Conservation (phyloP, 1,140 invertebrate species). For the Drosophila yakuba region DNA sequence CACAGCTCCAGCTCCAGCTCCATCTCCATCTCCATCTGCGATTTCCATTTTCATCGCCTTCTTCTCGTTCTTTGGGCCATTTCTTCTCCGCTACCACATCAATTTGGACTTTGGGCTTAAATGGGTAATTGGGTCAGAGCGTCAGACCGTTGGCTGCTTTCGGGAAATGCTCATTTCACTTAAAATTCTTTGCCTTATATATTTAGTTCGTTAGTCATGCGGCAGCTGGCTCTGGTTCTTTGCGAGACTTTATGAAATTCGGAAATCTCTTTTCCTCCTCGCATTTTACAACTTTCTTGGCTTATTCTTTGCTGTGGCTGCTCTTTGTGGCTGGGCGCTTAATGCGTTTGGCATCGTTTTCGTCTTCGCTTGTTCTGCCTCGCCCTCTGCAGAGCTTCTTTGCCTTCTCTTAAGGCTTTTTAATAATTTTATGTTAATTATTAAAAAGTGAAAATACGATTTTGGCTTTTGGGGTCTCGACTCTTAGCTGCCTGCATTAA, state of each 20-base stretch:
- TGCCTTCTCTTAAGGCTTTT: constrained; percentile 31
- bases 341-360: constrained; percentile 68
- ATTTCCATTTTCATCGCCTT: constrained; percentile 19
- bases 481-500: constrained; percentile 59
- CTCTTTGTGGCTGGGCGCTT: constrained; percentile 24
- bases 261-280: constrained; percentile 38
- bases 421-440: constrained; percentile 83
- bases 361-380: constrained; percentile 49
- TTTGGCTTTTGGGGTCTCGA: constrained; percentile 56
- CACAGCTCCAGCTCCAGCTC: constrained; percentile 20
- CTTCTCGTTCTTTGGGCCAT: constrained; percentile 51
- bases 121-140: constrained; percentile 78
- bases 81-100: constrained; percentile 35
- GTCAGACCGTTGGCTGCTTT: constrained; percentile 33
- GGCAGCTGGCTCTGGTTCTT: constrained; percentile 52
- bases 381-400: constrained; percentile 39
- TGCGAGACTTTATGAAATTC: constrained; percentile 68
- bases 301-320: constrained; percentile 52
- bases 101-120: constrained; percentile 57
- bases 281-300: constrained; percentile 75
- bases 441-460: constrained; percentile 82
- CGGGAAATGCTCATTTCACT: constrained; percentile 78
- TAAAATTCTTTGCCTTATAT: constrained; percentile 60
- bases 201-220: constrained; percentile 51
- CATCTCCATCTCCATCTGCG: constrained; percentile 18